phyloP scores from a whole-genome alignment of 2,797 vertebrate species.

The Labeo calbasu region DNA sequence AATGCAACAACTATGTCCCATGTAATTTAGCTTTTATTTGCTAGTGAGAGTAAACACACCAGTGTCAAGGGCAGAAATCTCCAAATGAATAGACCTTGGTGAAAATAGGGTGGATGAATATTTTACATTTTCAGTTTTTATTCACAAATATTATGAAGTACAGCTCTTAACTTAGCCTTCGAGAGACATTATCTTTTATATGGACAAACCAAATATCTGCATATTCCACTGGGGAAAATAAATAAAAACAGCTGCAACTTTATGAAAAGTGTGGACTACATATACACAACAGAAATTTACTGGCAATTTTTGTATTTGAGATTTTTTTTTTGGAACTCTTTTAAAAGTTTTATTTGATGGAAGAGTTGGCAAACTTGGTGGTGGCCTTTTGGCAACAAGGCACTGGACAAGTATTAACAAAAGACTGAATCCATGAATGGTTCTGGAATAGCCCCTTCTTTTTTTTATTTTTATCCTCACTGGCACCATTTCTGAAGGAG shows the following conservation, averaged over 20 bases:
- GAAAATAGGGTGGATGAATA: neutral
- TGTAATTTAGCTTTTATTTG: neutral
- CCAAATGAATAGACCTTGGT: neutral
- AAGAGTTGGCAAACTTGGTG: neutral
- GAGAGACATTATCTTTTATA: neutral
- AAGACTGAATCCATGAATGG: conserved; percentile 24
- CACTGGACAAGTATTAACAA: conserved; percentile 28
- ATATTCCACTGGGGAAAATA: neutral
- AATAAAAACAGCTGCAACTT: neutral
- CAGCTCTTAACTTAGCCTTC: neutral
- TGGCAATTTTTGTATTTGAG: neutral
- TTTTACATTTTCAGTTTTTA: neutral
- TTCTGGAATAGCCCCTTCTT: conserved; percentile 4
- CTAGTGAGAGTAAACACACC: neutral
- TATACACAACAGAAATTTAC: neutral
- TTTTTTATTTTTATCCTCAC: conserved; percentile 38
- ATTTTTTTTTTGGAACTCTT: neutral
- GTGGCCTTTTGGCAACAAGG: conserved; percentile 29
- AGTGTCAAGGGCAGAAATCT: neutral
- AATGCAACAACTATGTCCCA: neutral
- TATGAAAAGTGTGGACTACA: neutral
- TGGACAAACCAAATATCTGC: neutral
- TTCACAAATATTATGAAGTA: neutral
- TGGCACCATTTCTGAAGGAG: conserved; percentile 39
- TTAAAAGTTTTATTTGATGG: neutral